phyloP scores from a whole-genome alignment of 2,888 invertebrate species.

The Drosophila imparisetae region DNA sequence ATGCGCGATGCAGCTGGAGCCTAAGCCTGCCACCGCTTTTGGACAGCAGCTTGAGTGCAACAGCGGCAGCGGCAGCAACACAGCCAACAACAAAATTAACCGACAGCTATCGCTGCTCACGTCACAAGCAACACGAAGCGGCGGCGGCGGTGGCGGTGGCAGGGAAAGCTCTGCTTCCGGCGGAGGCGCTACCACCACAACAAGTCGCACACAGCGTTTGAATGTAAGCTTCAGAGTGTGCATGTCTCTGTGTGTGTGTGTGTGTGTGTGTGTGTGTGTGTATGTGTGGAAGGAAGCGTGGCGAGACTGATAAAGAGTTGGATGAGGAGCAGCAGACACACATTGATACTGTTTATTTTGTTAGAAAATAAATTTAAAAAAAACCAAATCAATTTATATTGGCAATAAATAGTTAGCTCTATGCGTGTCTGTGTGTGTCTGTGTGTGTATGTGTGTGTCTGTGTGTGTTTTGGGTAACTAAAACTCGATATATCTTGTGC shows the following conservation, averaged over 20 bases:
- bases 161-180: slow-evolving; percentile 86
- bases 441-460: slow-evolving; percentile 5
- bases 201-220: slow-evolving; percentile 88
- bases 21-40: slow-evolving; percentile 87
- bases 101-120: slow-evolving; percentile 89
- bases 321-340: slow-evolving; percentile 8
- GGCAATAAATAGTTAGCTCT: background rate
- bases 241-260: slow-evolving; percentile 13
- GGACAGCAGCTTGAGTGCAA: slow-evolving; percentile 86
- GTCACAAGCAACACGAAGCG: slow-evolving; percentile 83
- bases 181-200: slow-evolving; percentile 45
- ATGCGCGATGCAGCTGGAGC: slow-evolving; percentile 60
- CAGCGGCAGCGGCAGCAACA: slow-evolving; percentile 77
- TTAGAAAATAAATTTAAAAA: background rate
- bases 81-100: slow-evolving; percentile 86
- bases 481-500: slow-evolving; percentile 1
- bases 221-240: slow-evolving; percentile 87
- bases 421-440: background rate
- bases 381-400: slow-evolving; percentile 20
- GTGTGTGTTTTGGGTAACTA: slow-evolving; percentile 8
- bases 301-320: slow-evolving; percentile 16
- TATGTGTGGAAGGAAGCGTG: slow-evolving; percentile 14
- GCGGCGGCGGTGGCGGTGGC: slow-evolving; percentile 81
- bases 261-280: slow-evolving; percentile 23
- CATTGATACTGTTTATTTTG: slow-evolving; percentile 2